A percentile compares a stretch with the other conserved stretches of the same genome.
Evolutionary conservation across 2,113 vertebrate genomes (phyloP).

Genomic region (Xiphorhynchus elegans): DNA sequence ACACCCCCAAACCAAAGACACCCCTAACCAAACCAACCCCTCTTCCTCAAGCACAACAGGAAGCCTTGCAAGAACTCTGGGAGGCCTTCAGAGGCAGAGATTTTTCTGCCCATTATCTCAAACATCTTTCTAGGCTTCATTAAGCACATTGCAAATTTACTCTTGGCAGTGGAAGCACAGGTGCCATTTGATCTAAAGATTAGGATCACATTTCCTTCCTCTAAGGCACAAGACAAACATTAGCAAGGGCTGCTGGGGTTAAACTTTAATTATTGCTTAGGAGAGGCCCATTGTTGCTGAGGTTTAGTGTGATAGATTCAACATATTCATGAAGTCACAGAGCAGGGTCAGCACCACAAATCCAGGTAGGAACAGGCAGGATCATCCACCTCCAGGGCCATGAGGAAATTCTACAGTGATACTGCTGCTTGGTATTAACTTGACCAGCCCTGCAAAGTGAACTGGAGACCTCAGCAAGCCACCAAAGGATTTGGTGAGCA

Average conservation of each 20-base stretch:
- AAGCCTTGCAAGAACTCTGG: neutral
- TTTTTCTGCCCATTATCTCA: neutral
- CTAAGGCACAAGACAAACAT: constrained; percentile 5
- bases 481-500: too few species aligned
- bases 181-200: neutral
- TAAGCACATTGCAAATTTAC: neutral
- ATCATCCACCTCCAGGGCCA: neutral
- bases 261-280: neutral
- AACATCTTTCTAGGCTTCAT: neutral
- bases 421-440: neutral
- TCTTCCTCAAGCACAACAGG: neutral
- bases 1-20: neutral
- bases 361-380: neutral
- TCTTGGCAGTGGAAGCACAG: neutral
- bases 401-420: neutral
- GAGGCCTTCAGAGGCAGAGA: neutral
- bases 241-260: neutral
- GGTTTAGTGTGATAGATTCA: neutral
- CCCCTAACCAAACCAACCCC: neutral
- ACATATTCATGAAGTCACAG: neutral
- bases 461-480: too few species aligned
- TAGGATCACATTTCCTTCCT: constrained; percentile 16
- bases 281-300: neutral
- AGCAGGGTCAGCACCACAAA: neutral
- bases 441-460: too few species aligned